Percentiles rank a stretch among this genome's conserved stretches.
phyloP scores from a whole-genome alignment of 2,888 invertebrate genomes.

The Andrena bicolor region DNA sequence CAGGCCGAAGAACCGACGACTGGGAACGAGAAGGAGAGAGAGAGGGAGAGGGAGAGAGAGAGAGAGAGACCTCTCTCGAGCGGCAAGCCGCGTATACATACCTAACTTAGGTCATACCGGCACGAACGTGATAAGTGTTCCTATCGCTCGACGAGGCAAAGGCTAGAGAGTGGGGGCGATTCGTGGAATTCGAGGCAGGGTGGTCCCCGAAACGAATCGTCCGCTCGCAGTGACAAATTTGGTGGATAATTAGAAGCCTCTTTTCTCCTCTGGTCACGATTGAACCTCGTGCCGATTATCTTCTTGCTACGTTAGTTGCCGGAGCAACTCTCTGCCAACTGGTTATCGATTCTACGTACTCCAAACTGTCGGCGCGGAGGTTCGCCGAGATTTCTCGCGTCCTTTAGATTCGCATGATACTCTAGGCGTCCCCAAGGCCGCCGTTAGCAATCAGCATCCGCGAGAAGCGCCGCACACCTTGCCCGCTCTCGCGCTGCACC shows the following conservation, averaged over 20 bases:
- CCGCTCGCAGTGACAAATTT: constrained; percentile 50
- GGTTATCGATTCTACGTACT: constrained; percentile 8
- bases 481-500: background rate
- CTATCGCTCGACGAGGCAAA: constrained; percentile 46
- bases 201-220: constrained; percentile 72
- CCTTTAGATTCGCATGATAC: too few relatives aligned
- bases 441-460: too few relatives aligned
- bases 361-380: too few relatives aligned
- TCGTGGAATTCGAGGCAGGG: constrained; percentile 74
- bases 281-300: constrained; percentile 1
- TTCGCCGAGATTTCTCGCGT: too few relatives aligned
- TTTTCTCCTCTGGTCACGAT: background rate
- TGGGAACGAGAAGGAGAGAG: background rate
- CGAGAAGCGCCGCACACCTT: background rate
- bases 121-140: constrained; percentile 76
- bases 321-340: background rate
- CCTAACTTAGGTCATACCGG: constrained; percentile 73
- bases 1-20: constrained; percentile 1
- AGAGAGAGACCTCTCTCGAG: constrained; percentile 39
- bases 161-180: constrained; percentile 53
- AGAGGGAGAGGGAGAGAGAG: constrained; percentile 8
- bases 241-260: constrained; percentile 42
- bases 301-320: constrained; percentile 7
- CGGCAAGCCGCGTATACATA: constrained; percentile 61
- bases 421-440: too few relatives aligned